A percentile compares a stretch with the other conserved stretches of the same genome.
phyloP scores from a whole-genome alignment of 2,113 vertebrate species.

The Istiophorus platypterus region DNA sequence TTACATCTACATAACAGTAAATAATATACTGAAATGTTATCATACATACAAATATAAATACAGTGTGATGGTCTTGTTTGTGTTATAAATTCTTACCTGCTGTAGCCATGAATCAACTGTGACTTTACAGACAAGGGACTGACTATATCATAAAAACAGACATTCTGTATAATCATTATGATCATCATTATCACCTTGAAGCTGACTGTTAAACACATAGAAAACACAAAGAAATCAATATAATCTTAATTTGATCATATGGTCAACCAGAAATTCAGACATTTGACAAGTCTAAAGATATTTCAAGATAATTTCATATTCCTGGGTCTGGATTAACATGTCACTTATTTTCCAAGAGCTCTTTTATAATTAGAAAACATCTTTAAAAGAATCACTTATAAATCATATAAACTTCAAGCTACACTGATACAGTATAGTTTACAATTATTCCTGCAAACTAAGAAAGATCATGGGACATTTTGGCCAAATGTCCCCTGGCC shows the following conservation, averaged over 20 bases:
- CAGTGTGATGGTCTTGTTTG: constrained; percentile 55
- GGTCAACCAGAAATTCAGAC: not conserved
- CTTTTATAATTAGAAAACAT: constrained; percentile 7
- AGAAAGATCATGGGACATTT: constrained; percentile 12
- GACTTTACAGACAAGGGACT: constrained; percentile 5
- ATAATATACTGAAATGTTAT: constrained; percentile 46
- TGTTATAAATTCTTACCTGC: constrained; percentile 17
- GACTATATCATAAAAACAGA: constrained; percentile 20
- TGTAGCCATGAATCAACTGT: constrained; percentile 16
- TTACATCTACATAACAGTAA: constrained; percentile 53
- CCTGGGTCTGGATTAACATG: not conserved
- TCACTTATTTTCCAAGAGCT: not conserved
- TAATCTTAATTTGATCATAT: not conserved
- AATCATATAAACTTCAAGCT: not conserved
- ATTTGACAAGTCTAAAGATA: not conserved
- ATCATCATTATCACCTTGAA: not conserved
- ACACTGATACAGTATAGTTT: constrained; percentile 17
- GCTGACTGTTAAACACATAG: constrained; percentile 23
- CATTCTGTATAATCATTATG: not conserved
- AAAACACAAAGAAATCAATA: not conserved
- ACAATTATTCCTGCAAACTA: constrained; percentile 7
- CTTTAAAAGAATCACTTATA: constrained; percentile 22
- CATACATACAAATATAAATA: constrained; percentile 51
- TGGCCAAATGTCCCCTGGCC: constrained; percentile 6
- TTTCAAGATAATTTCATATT: constrained; percentile 12